Evolutionary conservation across 2,797 vertebrate genomes (phyloP).

Genomic region (Manis pentadactyla): DNA sequence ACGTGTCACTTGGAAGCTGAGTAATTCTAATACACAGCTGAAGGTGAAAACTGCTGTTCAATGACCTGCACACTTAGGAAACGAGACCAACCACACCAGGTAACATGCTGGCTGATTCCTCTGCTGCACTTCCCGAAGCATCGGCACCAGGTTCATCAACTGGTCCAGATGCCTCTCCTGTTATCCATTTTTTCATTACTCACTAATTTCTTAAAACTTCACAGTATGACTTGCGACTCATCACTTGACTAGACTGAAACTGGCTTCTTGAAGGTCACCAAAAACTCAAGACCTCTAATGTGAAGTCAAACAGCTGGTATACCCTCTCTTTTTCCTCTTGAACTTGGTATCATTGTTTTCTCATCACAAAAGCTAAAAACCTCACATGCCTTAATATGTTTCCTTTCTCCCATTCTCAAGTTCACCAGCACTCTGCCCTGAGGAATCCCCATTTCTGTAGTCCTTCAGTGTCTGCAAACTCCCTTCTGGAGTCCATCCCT

Average conservation of each 20-base stretch:
- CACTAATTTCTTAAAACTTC: neutral
- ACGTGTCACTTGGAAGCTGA: neutral
- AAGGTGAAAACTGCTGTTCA: neutral
- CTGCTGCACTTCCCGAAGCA: neutral
- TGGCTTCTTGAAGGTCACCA: neutral
- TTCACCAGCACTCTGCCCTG: neutral
- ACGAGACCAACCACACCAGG: neutral
- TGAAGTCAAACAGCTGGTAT: neutral
- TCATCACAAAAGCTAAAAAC: neutral
- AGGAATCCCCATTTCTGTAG: neutral
- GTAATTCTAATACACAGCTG: neutral
- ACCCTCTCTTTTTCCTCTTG: neutral
- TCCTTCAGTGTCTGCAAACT: neutral
- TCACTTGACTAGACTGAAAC: neutral
- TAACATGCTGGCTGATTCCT: accelerated
- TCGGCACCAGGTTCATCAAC: neutral
- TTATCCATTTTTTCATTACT: neutral
- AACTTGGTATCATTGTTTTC: neutral
- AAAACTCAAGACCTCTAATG: neutral
- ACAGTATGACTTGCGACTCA: neutral
- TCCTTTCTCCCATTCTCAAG: neutral
- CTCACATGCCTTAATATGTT: neutral
- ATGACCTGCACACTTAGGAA: neutral
- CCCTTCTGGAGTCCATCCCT: neutral
- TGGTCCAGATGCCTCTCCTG: neutral